Evolutionary conservation across 2,113 vertebrate genomes (phyloP).

Genomic region (Scopus umbretta): DNA sequence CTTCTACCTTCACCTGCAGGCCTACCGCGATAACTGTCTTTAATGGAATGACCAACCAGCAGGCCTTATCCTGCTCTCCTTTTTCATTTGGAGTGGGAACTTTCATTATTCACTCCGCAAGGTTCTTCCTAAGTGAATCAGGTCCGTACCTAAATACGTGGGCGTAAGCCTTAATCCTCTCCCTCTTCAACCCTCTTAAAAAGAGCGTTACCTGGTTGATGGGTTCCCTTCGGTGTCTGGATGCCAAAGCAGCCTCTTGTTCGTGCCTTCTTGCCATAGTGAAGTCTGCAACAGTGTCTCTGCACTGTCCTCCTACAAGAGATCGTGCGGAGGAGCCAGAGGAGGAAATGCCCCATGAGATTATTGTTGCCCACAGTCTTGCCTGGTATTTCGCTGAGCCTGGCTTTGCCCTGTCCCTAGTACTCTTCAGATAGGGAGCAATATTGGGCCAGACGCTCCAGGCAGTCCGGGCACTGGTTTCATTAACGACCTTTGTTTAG

Average conservation of each 20-base stretch:
- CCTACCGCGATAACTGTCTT: neutral
- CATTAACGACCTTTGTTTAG: neutral
- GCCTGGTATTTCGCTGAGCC: neutral
- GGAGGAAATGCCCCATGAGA: neutral
- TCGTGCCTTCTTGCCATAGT: fast-evolving
- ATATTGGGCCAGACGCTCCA: neutral
- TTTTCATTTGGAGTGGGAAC: neutral
- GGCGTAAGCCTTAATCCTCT: neutral
- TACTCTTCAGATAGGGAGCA: neutral
- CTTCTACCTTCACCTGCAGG: neutral
- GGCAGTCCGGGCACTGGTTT: neutral
- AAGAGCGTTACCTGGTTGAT: neutral
- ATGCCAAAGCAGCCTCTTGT: neutral
- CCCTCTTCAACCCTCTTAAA: neutral
- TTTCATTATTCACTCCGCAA: neutral
- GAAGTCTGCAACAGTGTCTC: neutral
- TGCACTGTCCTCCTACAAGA: neutral
- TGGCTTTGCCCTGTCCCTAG: neutral
- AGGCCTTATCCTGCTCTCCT: neutral
- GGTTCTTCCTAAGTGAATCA: neutral
- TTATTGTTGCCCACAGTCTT: neutral
- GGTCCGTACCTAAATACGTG: neutral
- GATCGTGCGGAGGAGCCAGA: fast-evolving
- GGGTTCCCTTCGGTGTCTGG: neutral
- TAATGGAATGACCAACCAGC: neutral